Evolutionary conservation across 2,888 invertebrate species (phyloP).

Genomic region (Kuschelorhynchus macadamiae): DNA sequence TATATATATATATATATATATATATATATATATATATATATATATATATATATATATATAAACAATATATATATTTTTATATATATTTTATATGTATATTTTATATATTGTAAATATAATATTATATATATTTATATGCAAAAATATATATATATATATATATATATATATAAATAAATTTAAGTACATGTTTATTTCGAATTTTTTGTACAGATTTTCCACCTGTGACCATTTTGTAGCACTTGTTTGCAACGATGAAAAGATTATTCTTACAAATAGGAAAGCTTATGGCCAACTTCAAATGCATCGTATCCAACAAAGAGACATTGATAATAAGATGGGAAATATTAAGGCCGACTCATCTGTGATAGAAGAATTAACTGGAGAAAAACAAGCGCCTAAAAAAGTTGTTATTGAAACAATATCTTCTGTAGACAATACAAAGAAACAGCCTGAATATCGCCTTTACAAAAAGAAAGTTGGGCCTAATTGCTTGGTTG

Average conservation of each 20-base stretch:
- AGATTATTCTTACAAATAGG: slow-evolving; percentile 79
- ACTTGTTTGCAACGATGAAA: slow-evolving; percentile 77
- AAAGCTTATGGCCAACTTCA: slow-evolving; percentile 82
- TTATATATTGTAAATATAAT: too few species aligned
- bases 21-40: too few species aligned
- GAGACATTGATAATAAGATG: slow-evolving; percentile 72
- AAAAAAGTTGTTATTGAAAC: slow-evolving; percentile 62
- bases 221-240: too few species aligned
- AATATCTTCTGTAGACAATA: slow-evolving; percentile 57
- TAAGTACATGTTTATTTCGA: too few species aligned
- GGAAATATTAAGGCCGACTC: slow-evolving; percentile 43
- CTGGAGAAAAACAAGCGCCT: slow-evolving; percentile 41
- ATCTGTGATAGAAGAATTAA: slow-evolving; percentile 56
- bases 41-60: too few species aligned
- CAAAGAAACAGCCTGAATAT: slow-evolving; percentile 71
- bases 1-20: too few species aligned
- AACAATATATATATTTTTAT: too few species aligned
- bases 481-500: slow-evolving; percentile 73
- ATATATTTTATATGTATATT: too few species aligned
- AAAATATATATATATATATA: too few species aligned
- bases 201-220: too few species aligned
- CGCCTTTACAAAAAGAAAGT: slow-evolving; percentile 74
- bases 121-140: too few species aligned
- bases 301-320: slow-evolving; percentile 81
- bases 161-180: too few species aligned